A percentile compares a stretch with the other conserved stretches of the same genome.
Evolutionary conservation across 2,888 invertebrate species (phyloP).

Genomic region (Esperia sulphurella): DNA sequence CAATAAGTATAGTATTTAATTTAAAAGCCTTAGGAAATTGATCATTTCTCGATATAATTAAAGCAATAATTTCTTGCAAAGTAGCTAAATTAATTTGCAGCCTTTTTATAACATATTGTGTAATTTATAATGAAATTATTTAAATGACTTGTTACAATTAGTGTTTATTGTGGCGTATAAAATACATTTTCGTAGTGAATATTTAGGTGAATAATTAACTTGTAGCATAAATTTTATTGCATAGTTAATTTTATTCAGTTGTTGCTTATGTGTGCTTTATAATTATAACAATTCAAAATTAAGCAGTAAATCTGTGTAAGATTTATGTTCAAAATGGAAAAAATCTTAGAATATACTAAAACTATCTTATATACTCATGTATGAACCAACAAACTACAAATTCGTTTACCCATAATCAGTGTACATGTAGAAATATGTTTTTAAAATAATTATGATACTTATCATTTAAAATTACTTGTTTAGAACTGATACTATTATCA

Average conservation of each 20-base stretch:
- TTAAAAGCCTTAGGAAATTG: not conserved
- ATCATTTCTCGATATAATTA: not conserved
- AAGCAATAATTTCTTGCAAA: constrained; percentile 6
- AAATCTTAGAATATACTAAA: too few relatives aligned
- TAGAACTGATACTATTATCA: too few relatives aligned
- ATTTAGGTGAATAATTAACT: not conserved
- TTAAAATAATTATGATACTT: too few relatives aligned
- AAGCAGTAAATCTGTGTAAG: not conserved
- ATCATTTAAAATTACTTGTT: too few relatives aligned
- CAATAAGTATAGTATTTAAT: too few relatives aligned
- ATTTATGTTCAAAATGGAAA: too few relatives aligned
- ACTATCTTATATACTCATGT: too few relatives aligned
- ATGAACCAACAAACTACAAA: too few relatives aligned
- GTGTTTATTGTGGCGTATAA: constrained; percentile 1
- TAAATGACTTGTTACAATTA: not conserved
- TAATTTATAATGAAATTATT: not conserved
- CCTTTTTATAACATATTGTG: not conserved
- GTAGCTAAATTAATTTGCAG: constrained; percentile 1
- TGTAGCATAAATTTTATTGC: not conserved
- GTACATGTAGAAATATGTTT: too few relatives aligned
- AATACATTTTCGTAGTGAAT: constrained; percentile 4
- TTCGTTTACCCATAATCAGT: too few relatives aligned
- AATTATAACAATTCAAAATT: not conserved
- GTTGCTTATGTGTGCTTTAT: not conserved
- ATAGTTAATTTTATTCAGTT: not conserved